Evolutionary conservation across 2,888 invertebrate species (phyloP).

Genomic region (Liodrosophila aerea): DNA sequence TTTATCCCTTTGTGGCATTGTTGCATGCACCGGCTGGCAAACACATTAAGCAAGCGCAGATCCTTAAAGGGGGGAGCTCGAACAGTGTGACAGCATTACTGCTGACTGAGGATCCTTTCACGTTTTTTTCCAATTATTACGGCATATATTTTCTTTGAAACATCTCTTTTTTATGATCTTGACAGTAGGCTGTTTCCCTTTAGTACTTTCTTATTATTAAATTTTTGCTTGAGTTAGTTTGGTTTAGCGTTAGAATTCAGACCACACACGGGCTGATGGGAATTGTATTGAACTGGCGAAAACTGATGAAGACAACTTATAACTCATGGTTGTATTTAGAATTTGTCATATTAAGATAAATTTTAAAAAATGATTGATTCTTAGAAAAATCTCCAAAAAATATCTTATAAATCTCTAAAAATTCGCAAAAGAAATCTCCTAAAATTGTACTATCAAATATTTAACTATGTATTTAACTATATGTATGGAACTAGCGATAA

Average conservation of each 20-base stretch:
- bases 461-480: no score
- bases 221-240: neutral
- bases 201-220: neutral
- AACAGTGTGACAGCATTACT: slow-evolving; percentile 37
- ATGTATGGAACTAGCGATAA: no score
- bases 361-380: no score
- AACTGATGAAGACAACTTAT: no score
- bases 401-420: no score
- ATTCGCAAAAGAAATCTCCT: no score
- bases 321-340: no score
- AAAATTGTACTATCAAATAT: no score
- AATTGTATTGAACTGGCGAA: neutral
- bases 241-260: neutral
- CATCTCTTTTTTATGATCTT: slow-evolving; percentile 8
- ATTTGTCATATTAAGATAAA: no score
- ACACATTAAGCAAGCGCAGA: slow-evolving; percentile 65
- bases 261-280: slow-evolving; percentile 21
- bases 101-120: neutral
- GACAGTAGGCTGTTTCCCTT: slow-evolving; percentile 8
- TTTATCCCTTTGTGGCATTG: slow-evolving; percentile 64
- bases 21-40: slow-evolving; percentile 76
- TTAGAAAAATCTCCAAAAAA: no score
- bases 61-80: neutral
- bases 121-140: no score
- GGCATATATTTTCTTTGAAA: neutral